Evolutionary conservation across 2,888 invertebrate genomes (phyloP).

Genomic region (Hetaerina titia): DNA sequence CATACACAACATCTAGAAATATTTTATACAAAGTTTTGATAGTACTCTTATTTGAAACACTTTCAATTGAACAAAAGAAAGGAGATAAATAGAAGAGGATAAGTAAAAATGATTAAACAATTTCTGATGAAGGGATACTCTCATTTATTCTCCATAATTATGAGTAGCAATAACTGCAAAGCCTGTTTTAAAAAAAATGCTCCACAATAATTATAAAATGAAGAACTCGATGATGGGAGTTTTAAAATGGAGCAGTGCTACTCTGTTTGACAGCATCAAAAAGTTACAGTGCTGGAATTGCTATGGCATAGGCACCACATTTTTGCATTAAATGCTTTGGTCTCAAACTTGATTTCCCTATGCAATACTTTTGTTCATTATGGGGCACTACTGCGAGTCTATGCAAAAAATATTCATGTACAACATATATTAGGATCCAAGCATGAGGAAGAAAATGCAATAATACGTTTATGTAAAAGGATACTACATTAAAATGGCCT

Average conservation of each 20-base stretch:
- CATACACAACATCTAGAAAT: neutral
- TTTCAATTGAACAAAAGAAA: neutral
- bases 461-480: slow-evolving; percentile 21
- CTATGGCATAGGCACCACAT: neutral
- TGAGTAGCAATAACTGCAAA: neutral
- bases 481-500: slow-evolving; percentile 40
- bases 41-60: no score
- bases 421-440: slow-evolving; percentile 39
- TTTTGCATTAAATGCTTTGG: neutral
- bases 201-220: neutral
- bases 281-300: neutral
- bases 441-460: slow-evolving; percentile 39
- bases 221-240: neutral
- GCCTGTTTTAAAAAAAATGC: neutral
- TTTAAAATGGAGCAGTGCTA: neutral
- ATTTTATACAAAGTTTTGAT: neutral
- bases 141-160: neutral
- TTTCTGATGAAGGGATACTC: neutral
- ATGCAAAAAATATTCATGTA: neutral
- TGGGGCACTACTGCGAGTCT: neutral
- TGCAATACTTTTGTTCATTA: neutral
- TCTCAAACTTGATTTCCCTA: neutral
- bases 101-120: neutral
- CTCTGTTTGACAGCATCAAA: neutral
- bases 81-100: neutral